Percentiles rank a stretch among this genome's conserved stretches.
These are phyloP conservation scores for Chauna torquata DNA, from an alignment of 2,113 vertebrate genomes.

Conservation along the genomic window DNA sequence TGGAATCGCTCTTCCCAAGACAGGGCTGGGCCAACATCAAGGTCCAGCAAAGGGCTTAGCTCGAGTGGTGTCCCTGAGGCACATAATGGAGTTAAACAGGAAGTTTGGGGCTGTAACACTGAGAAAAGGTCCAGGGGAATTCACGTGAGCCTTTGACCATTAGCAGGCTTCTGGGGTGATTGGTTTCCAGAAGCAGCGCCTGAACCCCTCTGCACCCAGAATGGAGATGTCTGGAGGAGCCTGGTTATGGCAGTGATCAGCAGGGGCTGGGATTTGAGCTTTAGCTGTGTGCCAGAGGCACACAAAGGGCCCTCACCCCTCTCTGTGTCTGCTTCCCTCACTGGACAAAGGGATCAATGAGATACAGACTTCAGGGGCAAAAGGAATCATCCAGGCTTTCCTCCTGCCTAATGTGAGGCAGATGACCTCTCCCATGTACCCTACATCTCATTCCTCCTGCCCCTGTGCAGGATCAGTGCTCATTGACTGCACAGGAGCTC, in stretches of 20 bases:
- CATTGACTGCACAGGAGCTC: neutral
- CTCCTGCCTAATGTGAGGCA: neutral
- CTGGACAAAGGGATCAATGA: neutral
- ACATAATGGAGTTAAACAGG: neutral
- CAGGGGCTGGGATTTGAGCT: neutral
- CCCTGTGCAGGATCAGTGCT: neutral
- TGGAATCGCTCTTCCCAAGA: neutral
- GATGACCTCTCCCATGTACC: neutral
- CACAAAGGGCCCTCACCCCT: neutral
- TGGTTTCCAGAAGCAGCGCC: neutral
- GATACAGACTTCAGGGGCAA: neutral
- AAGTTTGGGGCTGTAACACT: neutral
- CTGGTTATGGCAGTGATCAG: neutral
- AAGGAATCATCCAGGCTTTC: neutral
- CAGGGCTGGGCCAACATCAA: neutral
- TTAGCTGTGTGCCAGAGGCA: neutral
- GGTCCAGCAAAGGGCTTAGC: neutral
- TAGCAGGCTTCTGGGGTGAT: neutral
- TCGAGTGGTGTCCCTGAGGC: neutral
- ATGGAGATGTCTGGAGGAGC: neutral
- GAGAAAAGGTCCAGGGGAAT: neutral
- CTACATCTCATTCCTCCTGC: neutral
- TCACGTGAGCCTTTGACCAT: neutral
- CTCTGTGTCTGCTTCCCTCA: neutral
- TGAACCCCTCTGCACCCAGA: neutral